A percentile compares a stretch with the other conserved stretches of the same genome.
phyloP scores from a whole-genome alignment of 1,140 invertebrate genomes.

The Apocrypta bakeri region DNA sequence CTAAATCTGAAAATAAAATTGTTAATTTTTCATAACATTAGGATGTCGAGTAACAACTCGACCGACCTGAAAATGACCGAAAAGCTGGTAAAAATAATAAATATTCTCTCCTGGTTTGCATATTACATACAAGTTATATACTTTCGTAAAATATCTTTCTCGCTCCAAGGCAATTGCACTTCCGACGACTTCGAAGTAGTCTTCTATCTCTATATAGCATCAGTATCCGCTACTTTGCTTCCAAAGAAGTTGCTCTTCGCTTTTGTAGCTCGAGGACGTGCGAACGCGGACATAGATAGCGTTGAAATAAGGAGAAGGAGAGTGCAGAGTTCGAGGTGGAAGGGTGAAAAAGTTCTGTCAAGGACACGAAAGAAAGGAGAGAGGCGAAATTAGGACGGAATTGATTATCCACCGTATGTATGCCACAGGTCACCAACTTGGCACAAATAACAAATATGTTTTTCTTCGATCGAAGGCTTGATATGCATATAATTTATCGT shows the following conservation, averaged over 20 bases:
- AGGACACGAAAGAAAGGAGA: background rate
- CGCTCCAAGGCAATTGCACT: conserved; percentile 5
- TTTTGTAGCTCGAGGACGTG: background rate
- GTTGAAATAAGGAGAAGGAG: background rate
- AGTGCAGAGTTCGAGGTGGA: too few species aligned
- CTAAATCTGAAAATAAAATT: too few species aligned
- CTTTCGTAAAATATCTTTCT: too few species aligned
- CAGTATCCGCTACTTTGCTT: background rate
- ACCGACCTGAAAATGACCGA: too few species aligned
- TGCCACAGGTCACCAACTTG: background rate
- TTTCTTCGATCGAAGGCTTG: too few species aligned
- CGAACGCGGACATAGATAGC: background rate
- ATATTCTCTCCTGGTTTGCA: too few species aligned
- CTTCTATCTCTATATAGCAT: background rate
- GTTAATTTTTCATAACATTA: too few species aligned
- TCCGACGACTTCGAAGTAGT: background rate
- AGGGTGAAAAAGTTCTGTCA: background rate
- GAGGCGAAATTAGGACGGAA: background rate
- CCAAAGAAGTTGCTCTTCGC: background rate
- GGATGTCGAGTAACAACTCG: too few species aligned
- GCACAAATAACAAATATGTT: background rate
- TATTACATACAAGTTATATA: too few species aligned
- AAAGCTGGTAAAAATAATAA: too few species aligned
- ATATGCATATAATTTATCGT: too few species aligned
- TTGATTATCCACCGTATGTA: background rate